A percentile compares a stretch with the other conserved stretches of the same genome.
phyloP scores from a whole-genome alignment of 23 tunicate genomes.

The Aplidium turbinatum region DNA sequence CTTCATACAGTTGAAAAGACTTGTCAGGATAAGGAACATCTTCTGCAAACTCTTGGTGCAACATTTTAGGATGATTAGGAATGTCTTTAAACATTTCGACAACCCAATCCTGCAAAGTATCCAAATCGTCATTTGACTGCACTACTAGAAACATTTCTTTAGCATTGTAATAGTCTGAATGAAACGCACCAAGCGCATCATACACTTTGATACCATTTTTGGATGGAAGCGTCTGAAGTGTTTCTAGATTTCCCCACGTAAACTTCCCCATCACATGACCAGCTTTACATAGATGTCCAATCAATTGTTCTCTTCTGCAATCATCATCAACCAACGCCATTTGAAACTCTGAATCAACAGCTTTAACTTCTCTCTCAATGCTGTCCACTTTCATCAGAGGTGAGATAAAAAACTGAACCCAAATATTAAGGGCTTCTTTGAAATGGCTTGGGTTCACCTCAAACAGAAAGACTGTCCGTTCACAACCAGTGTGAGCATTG shows the following conservation, averaged over 20 bases:
- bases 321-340: conserved; percentile 68
- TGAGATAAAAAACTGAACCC: conserved; percentile 86
- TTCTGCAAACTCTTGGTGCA: neutral
- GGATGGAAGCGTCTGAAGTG: conserved; percentile 43
- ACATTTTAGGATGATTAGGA: conserved; percentile 29
- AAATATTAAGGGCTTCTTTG: conserved; percentile 69
- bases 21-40: conserved; percentile 29
- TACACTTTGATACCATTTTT: conserved; percentile 52
- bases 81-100: conserved; percentile 59
- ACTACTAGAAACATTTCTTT: conserved; percentile 60
- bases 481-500: conserved; percentile 80
- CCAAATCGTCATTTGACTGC: conserved; percentile 64
- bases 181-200: conserved; percentile 51
- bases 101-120: conserved; percentile 64
- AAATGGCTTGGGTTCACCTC: conserved; percentile 67
- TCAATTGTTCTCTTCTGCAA: conserved; percentile 56
- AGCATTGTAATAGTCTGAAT: conserved; percentile 61
- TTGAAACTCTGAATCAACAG: conserved; percentile 91
- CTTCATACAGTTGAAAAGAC: conserved; percentile 27
- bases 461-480: conserved; percentile 66
- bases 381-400: conserved; percentile 70
- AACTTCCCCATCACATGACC: conserved; percentile 71
- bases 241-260: conserved; percentile 69
- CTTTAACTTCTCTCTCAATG: conserved; percentile 84
- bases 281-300: conserved; percentile 37